A percentile compares a stretch with the other conserved stretches of the same genome.
phyloP scores from a whole-genome alignment of 1,140 invertebrate species.

The Cyrtorhinus lividipennis region DNA sequence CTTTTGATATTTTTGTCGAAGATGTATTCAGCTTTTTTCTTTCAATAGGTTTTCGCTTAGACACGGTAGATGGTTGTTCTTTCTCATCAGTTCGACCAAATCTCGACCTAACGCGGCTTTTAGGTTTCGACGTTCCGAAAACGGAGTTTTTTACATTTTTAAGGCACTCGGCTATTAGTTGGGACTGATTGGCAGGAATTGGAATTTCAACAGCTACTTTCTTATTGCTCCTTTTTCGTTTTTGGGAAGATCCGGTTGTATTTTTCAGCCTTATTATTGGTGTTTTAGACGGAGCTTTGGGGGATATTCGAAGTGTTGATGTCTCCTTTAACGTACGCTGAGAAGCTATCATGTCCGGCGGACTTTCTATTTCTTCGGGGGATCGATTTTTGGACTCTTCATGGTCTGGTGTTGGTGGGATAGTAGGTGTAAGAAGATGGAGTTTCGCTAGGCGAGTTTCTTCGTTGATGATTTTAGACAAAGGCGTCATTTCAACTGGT shows the following conservation, averaged over 20 bases:
- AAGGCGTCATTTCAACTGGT: constrained; percentile 14
- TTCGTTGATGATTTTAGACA: constrained; percentile 3
- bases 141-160: neutral
- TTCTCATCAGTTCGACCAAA: too few relatives aligned
- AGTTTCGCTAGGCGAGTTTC: neutral
- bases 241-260: neutral
- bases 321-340: too few relatives aligned
- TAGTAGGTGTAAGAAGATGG: constrained; percentile 5
- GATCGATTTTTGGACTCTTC: neutral
- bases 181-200: neutral
- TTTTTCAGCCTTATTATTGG: neutral
- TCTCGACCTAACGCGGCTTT: neutral
- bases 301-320: too few relatives aligned
- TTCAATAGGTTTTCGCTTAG: too few relatives aligned
- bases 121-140: neutral
- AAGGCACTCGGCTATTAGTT: neutral
- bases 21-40: too few relatives aligned
- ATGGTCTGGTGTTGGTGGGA: constrained; percentile 8
- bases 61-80: too few relatives aligned
- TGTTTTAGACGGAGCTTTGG: neutral
- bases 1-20: too few relatives aligned
- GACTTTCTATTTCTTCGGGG: neutral
- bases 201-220: neutral
- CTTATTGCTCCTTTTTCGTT: neutral
- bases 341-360: too few relatives aligned